Conservation (phyloP, 1,140 invertebrate genomes). For the Euwallacea similis region DNA sequence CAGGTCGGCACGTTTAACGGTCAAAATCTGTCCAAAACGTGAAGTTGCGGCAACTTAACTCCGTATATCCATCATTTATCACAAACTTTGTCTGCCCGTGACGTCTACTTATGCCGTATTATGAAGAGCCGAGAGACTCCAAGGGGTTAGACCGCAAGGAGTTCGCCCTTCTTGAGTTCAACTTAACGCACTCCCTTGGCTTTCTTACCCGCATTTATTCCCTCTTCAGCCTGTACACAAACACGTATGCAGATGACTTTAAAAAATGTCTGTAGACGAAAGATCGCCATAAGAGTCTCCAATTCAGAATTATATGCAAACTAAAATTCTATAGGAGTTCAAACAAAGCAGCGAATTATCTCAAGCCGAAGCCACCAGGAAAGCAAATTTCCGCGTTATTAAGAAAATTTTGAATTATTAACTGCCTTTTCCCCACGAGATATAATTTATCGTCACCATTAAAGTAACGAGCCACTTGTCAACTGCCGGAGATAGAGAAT, state of each 20-base stretch:
- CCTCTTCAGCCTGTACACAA: no score
- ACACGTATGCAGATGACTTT: no score
- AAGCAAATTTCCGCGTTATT: conserved; percentile 27
- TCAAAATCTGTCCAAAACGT: conserved; percentile 37
- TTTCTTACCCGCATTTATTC: no score
- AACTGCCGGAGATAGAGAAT: conserved; percentile 27
- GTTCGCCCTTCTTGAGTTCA: neutral
- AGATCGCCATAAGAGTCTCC: no score
- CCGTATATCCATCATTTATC: conserved; percentile 36
- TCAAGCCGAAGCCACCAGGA: conserved; percentile 4
- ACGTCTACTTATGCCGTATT: conserved; percentile 37
- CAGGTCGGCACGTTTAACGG: conserved; percentile 27
- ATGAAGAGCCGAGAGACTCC: conserved; percentile 29
- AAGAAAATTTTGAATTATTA: conserved; percentile 31
- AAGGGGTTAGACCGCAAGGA: conserved; percentile 19
- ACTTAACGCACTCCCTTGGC: neutral
- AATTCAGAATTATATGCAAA: no score
- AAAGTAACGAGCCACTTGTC: conserved; percentile 30
- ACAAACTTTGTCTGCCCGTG: conserved; percentile 32
- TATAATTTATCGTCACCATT: conserved; percentile 23
- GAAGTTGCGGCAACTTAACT: conserved; percentile 36
- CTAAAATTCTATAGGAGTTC: no score
- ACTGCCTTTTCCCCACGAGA: conserved; percentile 14
- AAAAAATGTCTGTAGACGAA: no score
- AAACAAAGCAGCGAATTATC: conserved; percentile 7